These are phyloP conservation scores for Perizoma flavofasciatum DNA, from an alignment of 2,888 invertebrate genomes.

Conservation along the genomic window DNA sequence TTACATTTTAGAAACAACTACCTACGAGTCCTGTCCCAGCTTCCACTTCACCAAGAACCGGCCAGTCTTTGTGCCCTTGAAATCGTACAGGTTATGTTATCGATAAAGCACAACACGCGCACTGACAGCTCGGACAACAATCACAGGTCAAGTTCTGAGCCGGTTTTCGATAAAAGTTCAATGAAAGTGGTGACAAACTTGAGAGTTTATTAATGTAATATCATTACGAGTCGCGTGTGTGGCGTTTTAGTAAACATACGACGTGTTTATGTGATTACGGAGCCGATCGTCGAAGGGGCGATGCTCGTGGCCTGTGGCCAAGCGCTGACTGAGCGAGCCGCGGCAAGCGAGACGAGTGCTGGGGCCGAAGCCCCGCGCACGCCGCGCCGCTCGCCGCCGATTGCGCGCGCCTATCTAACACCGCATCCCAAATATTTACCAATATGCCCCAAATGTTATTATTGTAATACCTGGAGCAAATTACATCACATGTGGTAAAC, in stretches of 20 bases:
- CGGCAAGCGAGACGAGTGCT: constrained; percentile 64
- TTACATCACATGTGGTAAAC: constrained; percentile 7
- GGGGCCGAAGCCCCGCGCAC: constrained; percentile 64
- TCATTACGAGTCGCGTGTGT: constrained; percentile 44
- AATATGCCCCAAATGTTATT: constrained; percentile 49
- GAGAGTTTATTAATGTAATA: constrained; percentile 51
- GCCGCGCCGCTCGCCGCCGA: constrained; percentile 41
- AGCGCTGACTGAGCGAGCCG: constrained; percentile 69
- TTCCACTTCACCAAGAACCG: constrained; percentile 59
- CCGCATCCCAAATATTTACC: constrained; percentile 54
- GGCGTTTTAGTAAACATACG: constrained; percentile 54
- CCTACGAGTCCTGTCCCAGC: constrained; percentile 58
- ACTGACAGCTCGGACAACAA: constrained; percentile 79
- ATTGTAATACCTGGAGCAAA: constrained; percentile 19
- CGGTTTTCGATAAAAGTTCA: constrained; percentile 56
- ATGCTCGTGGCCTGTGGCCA: constrained; percentile 61
- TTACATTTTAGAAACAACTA: constrained; percentile 65
- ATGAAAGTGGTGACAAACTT: constrained; percentile 46
- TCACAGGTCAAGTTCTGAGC: constrained; percentile 76
- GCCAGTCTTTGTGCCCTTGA: constrained; percentile 74
- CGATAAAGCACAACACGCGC: constrained; percentile 83
- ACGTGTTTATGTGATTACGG: constrained; percentile 61
- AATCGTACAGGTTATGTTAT: constrained; percentile 82
- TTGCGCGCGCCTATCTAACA: constrained; percentile 75
- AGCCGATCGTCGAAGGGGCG: constrained; percentile 59